A percentile compares a stretch with the other conserved stretches of the same genome.
phyloP scores from a whole-genome alignment of 92 coral and sea anemone genomes.

The Palythoa grandis region DNA sequence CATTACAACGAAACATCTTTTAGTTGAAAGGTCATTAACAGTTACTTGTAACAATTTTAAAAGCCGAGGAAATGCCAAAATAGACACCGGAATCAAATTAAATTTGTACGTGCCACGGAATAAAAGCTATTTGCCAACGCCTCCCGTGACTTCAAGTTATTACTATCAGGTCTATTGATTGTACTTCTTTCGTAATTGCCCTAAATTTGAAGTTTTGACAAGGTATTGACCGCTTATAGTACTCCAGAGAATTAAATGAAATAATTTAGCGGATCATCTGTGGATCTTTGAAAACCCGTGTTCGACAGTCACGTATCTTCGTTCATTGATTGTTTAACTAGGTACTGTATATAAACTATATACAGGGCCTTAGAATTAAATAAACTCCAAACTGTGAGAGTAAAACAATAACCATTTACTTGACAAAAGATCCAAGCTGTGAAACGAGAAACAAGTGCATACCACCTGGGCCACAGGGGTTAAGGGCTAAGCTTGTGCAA shows the following conservation, averaged over 20 bases:
- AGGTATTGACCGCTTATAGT: background rate
- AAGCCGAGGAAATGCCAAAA: slow-evolving; percentile 15
- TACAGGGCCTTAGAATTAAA: background rate
- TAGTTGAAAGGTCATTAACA: slow-evolving; percentile 11
- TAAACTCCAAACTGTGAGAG: background rate
- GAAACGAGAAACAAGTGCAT: background rate
- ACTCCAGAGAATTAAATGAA: background rate
- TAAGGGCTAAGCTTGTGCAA: slow-evolving; percentile 6
- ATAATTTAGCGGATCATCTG: background rate
- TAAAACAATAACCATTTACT: background rate
- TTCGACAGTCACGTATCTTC: background rate
- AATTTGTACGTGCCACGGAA: background rate
- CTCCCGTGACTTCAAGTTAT: background rate
- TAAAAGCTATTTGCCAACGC: background rate
- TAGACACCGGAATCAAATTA: background rate
- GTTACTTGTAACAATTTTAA: slow-evolving; percentile 5
- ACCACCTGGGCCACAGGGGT: background rate
- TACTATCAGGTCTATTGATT: background rate
- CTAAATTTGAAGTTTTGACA: background rate
- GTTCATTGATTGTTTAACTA: background rate
- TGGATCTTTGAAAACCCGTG: background rate
- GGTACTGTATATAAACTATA: background rate
- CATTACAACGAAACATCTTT: slow-evolving; percentile 22
- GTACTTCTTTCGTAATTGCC: background rate
- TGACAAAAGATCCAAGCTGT: background rate